Base-by-base conservation (phyloP, 2,113 vertebrate genomes). In the Falcunculus frontatus region DNA sequence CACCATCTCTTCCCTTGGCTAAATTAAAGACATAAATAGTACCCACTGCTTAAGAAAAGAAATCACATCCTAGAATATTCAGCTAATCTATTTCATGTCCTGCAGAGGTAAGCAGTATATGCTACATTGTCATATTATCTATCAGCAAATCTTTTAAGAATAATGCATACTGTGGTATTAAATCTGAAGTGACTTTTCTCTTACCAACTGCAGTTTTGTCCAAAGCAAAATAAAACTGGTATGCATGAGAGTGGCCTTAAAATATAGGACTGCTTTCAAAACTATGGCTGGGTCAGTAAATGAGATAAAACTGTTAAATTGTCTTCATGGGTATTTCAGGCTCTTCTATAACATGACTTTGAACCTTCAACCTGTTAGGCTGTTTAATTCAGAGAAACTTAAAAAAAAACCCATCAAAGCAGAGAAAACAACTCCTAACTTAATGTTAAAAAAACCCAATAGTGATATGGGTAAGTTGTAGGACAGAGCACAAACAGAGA, bases 1-100 rank as follows among this genome's bases (percentile, higher is more conserved):
- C 75, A 99, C 98, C 99, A 99, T 99, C 96, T 99, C 99, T 95
- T 99, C 99, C 56, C 97, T 98, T 49, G 99, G 98, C 99, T 99
- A 96, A 94, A 97, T 91, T 44, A 88, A 96, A 97, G 73, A 97
- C 37, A 96, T 19, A 37, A 96, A 95, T n/a, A 84, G 33, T 29
- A 84, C 25, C 6, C 44, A 72, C 22, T 59, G 49, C 39, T 93
- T 96, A 87, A 86, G 47, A 73, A 77, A 56, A 57, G 13, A 93
- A 93, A 74, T 50, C 19, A 53, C 41, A 75, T 68, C 11, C 33
- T 35, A 10, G 7, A 95, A 26, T 56, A 68, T 59, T 91, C 84
- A 90, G 50, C 49, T 85, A 1, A 70, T 70, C 27, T 73, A 74
- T 78, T 53, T 59, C 8, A 52, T 8, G 13, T 77, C 46, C 35